Evolutionary conservation across 2,113 vertebrate species (phyloP).

Genomic region (Lutjanus erythropterus): DNA sequence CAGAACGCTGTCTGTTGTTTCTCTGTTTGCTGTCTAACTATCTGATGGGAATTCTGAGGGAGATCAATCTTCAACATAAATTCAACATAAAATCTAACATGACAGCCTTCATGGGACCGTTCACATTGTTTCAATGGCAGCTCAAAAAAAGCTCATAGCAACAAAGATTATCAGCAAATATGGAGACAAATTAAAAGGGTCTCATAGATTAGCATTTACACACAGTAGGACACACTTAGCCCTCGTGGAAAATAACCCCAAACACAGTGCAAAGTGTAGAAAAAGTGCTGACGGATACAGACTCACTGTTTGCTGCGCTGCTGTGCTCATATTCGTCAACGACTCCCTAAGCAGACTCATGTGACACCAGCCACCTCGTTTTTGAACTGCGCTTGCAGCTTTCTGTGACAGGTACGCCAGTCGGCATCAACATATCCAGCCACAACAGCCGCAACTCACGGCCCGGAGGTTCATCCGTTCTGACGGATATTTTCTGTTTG

Average conservation of each 20-base stretch:
- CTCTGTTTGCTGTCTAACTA: too few species aligned
- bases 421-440: slow-evolving; percentile 74
- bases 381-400: slow-evolving; percentile 76
- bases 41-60: too few species aligned
- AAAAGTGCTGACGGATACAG: slow-evolving; percentile 63
- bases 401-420: slow-evolving; percentile 81
- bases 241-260: not conserved
- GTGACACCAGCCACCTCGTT: slow-evolving; percentile 81
- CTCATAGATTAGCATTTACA: not conserved
- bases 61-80: not conserved
- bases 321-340: slow-evolving; percentile 62
- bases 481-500: slow-evolving; percentile 81
- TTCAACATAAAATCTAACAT: not conserved
- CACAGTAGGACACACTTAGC: not conserved
- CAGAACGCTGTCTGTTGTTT: too few species aligned
- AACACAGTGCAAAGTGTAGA: slow-evolving; percentile 19
- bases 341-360: slow-evolving; percentile 62
- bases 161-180: not conserved
- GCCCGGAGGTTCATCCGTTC: slow-evolving; percentile 72
- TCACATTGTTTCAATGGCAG: too few species aligned
- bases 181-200: not conserved
- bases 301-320: slow-evolving; percentile 19
- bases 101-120: not conserved
- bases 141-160: too few species aligned
- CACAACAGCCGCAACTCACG: slow-evolving; percentile 54